Percentiles rank a stretch among this genome's conserved stretches.
Conservation (phyloP, 2,888 invertebrate genomes). For the Drosophila mimica region DNA sequence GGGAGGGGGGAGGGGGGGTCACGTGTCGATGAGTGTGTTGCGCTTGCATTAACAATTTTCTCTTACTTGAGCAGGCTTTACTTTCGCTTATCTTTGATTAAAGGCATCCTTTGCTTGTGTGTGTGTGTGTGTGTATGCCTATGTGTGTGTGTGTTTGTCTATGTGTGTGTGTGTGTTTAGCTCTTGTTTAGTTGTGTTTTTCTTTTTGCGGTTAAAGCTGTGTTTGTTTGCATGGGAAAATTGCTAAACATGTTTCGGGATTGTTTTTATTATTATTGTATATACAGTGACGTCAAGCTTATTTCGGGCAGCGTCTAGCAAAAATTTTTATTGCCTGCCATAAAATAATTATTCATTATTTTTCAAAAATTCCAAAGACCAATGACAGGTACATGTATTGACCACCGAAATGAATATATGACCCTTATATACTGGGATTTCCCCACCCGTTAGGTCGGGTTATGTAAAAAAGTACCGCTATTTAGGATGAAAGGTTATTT, state of each 20-base stretch:
- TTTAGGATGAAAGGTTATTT: no score
- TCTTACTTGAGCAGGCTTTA: constrained; percentile 6
- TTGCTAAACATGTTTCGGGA: constrained; percentile 11
- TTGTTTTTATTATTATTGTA: background rate
- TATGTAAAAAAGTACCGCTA: no score
- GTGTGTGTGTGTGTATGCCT: background rate
- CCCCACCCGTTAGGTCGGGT: no score
- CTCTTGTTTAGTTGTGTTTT: constrained; percentile 3
- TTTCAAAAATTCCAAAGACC: no score
- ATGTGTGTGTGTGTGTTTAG: background rate
- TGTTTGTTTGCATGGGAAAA: background rate
- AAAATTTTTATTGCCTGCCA: no score
- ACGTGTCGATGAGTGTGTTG: constrained; percentile 34
- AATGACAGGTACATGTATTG: no score
- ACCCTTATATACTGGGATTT: no score
- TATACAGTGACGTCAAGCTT: no score
- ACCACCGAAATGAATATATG: no score
- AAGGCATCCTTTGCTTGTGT: constrained; percentile 12
- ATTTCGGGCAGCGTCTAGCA: no score
- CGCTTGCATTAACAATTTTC: constrained; percentile 20
- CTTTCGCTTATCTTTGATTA: constrained; percentile 30
- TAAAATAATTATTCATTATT: no score
- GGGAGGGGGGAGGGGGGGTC: background rate
- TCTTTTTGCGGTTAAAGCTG: constrained; percentile 1
- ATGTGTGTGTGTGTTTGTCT: background rate